These are phyloP conservation scores for Pelecanus crispus DNA, from an alignment of 2,113 vertebrate genomes.

Conservation along the genomic window DNA sequence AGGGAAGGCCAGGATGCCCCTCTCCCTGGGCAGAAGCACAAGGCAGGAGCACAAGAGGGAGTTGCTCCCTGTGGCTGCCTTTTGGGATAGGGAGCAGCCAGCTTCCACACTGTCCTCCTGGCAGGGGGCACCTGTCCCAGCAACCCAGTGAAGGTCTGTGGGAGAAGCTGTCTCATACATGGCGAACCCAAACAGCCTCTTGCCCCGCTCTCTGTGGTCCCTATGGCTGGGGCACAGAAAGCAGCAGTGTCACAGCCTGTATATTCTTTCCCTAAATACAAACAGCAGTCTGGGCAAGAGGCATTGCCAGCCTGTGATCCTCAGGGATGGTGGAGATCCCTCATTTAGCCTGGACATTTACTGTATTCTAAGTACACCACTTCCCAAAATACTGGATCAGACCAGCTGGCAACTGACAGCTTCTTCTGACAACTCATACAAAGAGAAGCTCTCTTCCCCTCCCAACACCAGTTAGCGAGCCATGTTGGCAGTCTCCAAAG, in stretches of 20 bases:
- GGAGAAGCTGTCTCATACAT: background rate
- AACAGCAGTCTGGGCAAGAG: background rate
- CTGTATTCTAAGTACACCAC: background rate
- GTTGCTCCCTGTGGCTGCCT: fast-evolving
- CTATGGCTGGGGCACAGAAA: background rate
- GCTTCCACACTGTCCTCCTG: background rate
- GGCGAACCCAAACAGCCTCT: background rate
- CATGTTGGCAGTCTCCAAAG: background rate
- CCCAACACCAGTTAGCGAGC: background rate
- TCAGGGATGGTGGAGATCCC: background rate
- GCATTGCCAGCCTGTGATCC: background rate
- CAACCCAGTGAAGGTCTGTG: background rate
- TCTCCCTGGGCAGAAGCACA: background rate
- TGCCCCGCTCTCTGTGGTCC: fast-evolving
- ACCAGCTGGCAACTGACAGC: background rate
- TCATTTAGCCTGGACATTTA: background rate
- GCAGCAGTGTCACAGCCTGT: background rate
- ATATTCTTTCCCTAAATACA: background rate
- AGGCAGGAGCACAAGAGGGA: background rate
- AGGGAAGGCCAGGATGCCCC: background rate
- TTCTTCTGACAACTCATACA: background rate
- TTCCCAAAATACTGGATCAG: background rate
- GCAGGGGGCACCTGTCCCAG: fast-evolving
- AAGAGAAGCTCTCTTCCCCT: background rate
- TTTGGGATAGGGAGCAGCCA: background rate